These are phyloP conservation scores for Cossypha niveicapilla DNA, from an alignment of 2,797 vertebrate genomes.

Conservation along the genomic window DNA sequence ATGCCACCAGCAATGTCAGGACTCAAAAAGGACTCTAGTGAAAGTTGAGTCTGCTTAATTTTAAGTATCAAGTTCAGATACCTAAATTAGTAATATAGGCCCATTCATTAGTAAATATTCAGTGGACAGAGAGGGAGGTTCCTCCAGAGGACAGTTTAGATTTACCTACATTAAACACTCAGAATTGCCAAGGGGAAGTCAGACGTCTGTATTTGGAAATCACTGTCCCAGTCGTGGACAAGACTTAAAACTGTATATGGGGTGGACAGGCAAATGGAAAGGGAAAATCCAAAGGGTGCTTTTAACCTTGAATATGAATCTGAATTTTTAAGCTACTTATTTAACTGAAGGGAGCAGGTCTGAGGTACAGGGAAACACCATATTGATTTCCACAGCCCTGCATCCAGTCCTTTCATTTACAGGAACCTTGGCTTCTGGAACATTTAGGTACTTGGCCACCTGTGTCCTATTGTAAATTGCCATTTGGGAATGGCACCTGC, in stretches of 20 bases:
- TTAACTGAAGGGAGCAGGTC: neutral
- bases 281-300: neutral
- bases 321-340: neutral
- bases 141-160: neutral
- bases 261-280: neutral
- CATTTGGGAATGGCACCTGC: neutral
- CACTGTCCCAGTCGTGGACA: neutral
- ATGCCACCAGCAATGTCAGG: neutral
- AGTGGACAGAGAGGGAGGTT: neutral
- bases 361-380: rapidly evolving
- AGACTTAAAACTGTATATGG: neutral
- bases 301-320: neutral
- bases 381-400: neutral
- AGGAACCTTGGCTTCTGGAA: neutral
- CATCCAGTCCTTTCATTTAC: neutral
- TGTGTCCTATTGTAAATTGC: neutral
- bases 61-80: neutral
- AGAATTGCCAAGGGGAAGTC: neutral
- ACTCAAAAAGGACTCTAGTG: neutral
- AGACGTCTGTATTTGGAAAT: neutral
- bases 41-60: neutral
- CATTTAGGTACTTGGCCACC: neutral
- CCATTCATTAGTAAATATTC: neutral
- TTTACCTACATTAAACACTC: rapidly evolving
- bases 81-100: neutral